Evolutionary conservation across 2,888 invertebrate species (phyloP).

Genomic region (Girardia tigrina): DNA sequence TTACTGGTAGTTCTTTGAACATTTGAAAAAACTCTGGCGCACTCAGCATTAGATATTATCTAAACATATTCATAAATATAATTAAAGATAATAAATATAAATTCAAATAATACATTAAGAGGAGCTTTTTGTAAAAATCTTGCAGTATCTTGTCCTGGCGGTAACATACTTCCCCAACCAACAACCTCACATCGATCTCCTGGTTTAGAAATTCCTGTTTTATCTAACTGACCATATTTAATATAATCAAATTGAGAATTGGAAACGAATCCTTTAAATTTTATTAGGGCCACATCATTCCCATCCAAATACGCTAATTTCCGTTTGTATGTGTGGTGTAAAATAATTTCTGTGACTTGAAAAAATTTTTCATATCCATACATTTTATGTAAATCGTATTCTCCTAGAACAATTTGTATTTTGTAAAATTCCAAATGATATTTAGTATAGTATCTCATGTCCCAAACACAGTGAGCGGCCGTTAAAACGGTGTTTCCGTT

Average conservation of each 20-base stretch:
- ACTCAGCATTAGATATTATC: slow-evolving; percentile 20
- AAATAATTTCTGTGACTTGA: slow-evolving; percentile 26
- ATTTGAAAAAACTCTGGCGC: neutral
- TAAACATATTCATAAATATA: neutral
- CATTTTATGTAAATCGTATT: neutral
- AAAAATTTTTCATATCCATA: slow-evolving; percentile 11
- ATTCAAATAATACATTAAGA: neutral
- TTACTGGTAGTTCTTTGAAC: slow-evolving; percentile 17
- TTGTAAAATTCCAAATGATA: neutral
- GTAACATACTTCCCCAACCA: slow-evolving; percentile 32
- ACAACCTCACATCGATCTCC: slow-evolving; percentile 27
- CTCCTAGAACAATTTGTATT: neutral
- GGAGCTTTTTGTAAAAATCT: slow-evolving; percentile 26
- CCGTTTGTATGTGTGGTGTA: slow-evolving; percentile 37
- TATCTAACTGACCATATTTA: neutral
- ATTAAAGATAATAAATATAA: neutral
- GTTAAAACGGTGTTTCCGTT: slow-evolving; percentile 41
- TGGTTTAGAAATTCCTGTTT: neutral
- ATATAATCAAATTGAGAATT: neutral
- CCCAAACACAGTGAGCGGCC: slow-evolving; percentile 42
- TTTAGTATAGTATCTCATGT: neutral
- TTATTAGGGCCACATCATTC: slow-evolving; percentile 38
- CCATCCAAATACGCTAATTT: slow-evolving; percentile 37
- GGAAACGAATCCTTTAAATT: slow-evolving; percentile 1
- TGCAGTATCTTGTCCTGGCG: neutral